phyloP scores from a whole-genome alignment of 1,140 invertebrate genomes.

The Cataglyphis hispanica region DNA sequence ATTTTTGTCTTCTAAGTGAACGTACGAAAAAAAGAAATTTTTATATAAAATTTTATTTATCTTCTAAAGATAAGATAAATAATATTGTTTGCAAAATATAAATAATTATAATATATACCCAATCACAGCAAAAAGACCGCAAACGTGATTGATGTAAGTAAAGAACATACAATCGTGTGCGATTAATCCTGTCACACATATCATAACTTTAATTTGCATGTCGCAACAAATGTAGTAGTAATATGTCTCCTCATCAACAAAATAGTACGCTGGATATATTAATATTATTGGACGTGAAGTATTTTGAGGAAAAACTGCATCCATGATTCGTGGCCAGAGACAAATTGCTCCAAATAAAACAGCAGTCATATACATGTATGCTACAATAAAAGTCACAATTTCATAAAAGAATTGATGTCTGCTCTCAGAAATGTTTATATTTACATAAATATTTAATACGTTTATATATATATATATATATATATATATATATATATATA shows the following conservation, averaged over 20 bases:
- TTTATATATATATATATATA: too few relatives aligned
- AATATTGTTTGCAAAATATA: too few relatives aligned
- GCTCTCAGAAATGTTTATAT: too few relatives aligned
- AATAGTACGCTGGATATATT: constrained; percentile 1
- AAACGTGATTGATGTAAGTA: constrained; percentile 8
- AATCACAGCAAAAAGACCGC: constrained; percentile 10
- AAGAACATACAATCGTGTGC: constrained; percentile 34
- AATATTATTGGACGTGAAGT: constrained; percentile 19
- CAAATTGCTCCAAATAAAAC: neutral
- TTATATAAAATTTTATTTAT: neutral
- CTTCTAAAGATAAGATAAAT: neutral
- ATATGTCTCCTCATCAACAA: constrained; percentile 8
- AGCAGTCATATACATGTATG: neutral
- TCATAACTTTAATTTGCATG: too few relatives aligned
- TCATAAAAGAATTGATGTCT: neutral
- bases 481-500: too few relatives aligned
- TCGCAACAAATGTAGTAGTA: constrained; percentile 28
- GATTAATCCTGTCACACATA: neutral
- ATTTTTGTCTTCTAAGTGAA: neutral
- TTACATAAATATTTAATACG: neutral
- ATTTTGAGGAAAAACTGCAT: constrained; percentile 20
- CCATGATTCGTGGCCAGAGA: neutral
- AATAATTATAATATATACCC: constrained; percentile 11
- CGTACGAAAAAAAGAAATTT: neutral
- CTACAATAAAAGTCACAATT: neutral